Percentiles rank a stretch among this genome's conserved stretches.
Evolutionary conservation across 2,888 invertebrate species (phyloP).

Genomic region (Netelia inedita): DNA sequence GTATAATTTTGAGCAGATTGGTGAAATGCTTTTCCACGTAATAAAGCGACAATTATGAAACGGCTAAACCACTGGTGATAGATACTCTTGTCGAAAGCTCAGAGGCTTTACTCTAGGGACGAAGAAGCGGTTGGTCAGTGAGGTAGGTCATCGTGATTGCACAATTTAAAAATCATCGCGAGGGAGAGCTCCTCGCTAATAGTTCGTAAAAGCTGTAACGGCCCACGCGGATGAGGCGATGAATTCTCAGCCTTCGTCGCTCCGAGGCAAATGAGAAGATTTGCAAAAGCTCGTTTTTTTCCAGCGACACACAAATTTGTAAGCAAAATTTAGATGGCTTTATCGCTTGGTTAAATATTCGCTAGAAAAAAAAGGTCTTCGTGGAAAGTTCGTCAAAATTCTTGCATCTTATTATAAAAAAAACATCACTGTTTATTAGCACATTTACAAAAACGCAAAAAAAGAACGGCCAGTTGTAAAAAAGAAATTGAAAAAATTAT

Average conservation of each 20-base stretch:
- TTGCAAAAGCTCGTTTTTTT: constrained; percentile 45
- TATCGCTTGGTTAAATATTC: neutral
- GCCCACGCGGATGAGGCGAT: constrained; percentile 25
- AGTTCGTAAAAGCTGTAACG: constrained; percentile 23
- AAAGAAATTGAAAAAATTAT: no score
- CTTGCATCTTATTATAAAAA: no score
- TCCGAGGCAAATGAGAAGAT: constrained; percentile 37
- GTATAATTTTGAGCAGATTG: neutral
- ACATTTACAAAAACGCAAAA: no score
- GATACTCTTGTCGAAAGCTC: neutral
- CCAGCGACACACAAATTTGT: constrained; percentile 13
- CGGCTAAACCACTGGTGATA: neutral
- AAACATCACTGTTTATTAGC: no score
- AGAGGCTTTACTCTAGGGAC: constrained; percentile 2
- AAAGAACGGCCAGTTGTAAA: no score
- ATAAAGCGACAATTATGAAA: neutral
- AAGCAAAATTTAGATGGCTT: neutral
- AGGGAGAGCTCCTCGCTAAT: constrained; percentile 22
- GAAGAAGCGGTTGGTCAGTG: constrained; percentile 12
- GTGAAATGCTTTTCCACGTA: neutral
- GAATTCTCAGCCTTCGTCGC: neutral
- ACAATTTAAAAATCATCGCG: constrained; percentile 53
- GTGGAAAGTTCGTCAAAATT: no score
- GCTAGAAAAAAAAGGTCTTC: no score
- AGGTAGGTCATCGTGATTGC: constrained; percentile 37